Conservation (phyloP, 2,888 invertebrate genomes). For the Drosophila robusta region DNA sequence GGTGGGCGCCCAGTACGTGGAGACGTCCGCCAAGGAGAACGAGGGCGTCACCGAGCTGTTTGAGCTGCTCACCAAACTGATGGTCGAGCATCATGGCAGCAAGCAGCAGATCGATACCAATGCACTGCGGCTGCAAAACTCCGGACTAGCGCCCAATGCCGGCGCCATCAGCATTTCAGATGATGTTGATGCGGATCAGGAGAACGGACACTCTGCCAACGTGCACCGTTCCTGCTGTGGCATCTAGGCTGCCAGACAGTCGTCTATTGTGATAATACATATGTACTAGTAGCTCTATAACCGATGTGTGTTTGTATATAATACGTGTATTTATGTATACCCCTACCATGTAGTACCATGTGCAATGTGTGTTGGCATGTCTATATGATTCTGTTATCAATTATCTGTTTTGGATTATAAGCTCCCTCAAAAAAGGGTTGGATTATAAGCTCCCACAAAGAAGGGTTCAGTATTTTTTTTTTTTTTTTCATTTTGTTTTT, state of each 20-base stretch:
- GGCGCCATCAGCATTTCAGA: conserved; percentile 51
- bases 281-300: conserved; percentile 64
- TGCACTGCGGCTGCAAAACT: conserved; percentile 56
- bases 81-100: conserved; percentile 82
- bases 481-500: conserved; percentile 4
- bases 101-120: conserved; percentile 65
- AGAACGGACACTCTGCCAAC: conserved; percentile 10
- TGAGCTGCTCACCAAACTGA: conserved; percentile 92
- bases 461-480: conserved; percentile 2
- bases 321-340: conserved; percentile 47
- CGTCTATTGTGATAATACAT: conserved; percentile 71
- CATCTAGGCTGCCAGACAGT: conserved; percentile 58
- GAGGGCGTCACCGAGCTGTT: conserved; percentile 97
- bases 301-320: conserved; percentile 66
- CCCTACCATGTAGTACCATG: conserved; percentile 1
- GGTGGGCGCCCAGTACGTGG: conserved; percentile 96
- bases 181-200: conserved; percentile 50
- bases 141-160: conserved; percentile 19
- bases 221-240: conserved; percentile 69
- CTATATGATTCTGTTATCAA: conserved; percentile 28
- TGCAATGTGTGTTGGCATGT: conserved; percentile 6
- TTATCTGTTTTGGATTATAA: conserved; percentile 1
- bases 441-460: neutral
- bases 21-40: conserved; percentile 97
- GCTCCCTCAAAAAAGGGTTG: neutral